These are phyloP conservation scores for Astropecten irregularis DNA, from an alignment of 53 echinoderm and acorn worm species.

Conservation along the genomic window DNA sequence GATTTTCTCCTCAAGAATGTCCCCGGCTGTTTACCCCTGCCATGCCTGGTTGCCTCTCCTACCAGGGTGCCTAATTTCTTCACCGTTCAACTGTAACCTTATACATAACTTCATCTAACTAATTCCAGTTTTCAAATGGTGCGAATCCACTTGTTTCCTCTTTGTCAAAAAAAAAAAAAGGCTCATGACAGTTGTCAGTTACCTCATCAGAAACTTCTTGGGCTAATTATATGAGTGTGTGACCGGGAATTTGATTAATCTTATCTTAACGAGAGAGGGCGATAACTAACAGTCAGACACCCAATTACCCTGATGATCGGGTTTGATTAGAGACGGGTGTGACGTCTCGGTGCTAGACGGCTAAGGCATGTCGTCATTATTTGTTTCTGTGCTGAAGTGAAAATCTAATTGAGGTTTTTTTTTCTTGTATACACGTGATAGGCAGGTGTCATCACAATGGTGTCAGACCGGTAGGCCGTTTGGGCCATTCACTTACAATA, in stretches of 20 bases:
- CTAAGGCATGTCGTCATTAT: no score
- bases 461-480: no score
- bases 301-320: constrained; percentile 9
- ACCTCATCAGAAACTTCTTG: no score
- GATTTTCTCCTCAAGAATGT: constrained; percentile 25
- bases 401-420: no score
- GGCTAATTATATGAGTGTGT: no score
- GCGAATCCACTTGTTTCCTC: no score
- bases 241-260: constrained; percentile 36
- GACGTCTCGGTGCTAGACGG: not conserved
- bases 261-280: constrained; percentile 41
- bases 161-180: no score
- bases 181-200: constrained; percentile 29
- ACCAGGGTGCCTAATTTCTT: constrained; percentile 31
- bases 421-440: no score
- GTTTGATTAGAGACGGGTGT: not conserved
- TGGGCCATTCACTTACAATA: no score
- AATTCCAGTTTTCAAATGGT: not conserved
- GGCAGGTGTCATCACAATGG: no score
- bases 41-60: constrained; percentile 34
- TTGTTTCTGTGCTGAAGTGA: no score
- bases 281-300: constrained; percentile 14
- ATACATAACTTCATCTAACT: not conserved
- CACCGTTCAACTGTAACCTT: constrained; percentile 1
- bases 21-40: constrained; percentile 37